phyloP scores from a whole-genome alignment of 1,140 invertebrate genomes.

The Ceratoteleas bidentatus region DNA sequence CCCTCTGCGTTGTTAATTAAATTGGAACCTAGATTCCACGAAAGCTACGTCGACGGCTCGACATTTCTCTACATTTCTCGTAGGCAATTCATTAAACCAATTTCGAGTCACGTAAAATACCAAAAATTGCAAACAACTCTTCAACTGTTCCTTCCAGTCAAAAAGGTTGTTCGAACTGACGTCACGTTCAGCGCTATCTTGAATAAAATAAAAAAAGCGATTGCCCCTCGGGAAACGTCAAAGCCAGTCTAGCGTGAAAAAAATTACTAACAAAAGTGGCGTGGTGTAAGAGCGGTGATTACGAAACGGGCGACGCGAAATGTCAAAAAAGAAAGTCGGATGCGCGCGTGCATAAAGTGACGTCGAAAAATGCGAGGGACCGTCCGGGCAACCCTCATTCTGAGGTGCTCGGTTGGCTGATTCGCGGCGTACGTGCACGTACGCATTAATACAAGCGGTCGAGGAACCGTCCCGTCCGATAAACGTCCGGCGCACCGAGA shows the following conservation, averaged over 20 bases:
- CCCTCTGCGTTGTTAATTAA: too few relatives aligned
- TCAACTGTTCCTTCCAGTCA: too few relatives aligned
- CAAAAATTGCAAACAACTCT: too few relatives aligned
- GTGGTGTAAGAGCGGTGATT: conserved; percentile 37
- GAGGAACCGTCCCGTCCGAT: conserved; percentile 45
- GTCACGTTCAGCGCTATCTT: too few relatives aligned
- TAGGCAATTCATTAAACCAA: too few relatives aligned
- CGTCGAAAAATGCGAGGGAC: conserved; percentile 28
- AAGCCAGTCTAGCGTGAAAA: conserved; percentile 36
- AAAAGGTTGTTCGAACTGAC: too few relatives aligned
- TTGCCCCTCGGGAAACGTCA: conserved; percentile 16
- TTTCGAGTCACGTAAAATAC: too few relatives aligned
- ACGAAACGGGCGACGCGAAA: conserved; percentile 34
- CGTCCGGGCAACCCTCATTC: conserved; percentile 34
- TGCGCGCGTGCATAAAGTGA: conserved; percentile 30
- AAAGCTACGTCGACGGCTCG: too few relatives aligned
- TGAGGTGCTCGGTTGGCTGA: conserved; percentile 28
- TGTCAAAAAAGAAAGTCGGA: conserved; percentile 46
- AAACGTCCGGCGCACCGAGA: conserved; percentile 35
- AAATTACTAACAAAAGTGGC: conserved; percentile 45
- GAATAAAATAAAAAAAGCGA: background rate
- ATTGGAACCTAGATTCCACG: too few relatives aligned
- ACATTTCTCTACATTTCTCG: too few relatives aligned
- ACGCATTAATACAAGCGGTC: conserved; percentile 38
- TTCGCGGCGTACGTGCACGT: conserved; percentile 33